A percentile compares a stretch with the other conserved stretches of the same genome.
Conservation (phyloP, 2,113 vertebrate genomes). For the Daphoenositta chrysoptera region DNA sequence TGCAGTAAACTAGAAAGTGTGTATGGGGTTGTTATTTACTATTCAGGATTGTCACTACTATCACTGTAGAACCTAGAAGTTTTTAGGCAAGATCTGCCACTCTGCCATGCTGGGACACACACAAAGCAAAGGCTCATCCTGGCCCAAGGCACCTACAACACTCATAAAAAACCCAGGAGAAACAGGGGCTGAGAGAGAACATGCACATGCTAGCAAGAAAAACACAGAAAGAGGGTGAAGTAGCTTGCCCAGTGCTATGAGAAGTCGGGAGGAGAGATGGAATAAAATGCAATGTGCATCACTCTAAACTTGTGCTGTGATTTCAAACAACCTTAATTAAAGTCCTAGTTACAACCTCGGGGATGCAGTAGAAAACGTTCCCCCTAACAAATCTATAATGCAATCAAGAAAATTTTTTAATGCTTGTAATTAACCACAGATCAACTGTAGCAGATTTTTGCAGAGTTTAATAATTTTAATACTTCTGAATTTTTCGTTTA, state of each 20-base stretch:
- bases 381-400: neutral
- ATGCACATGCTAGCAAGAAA: neutral
- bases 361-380: neutral
- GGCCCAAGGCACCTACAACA: neutral
- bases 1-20: neutral
- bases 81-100: neutral
- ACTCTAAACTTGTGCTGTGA: neutral
- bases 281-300: neutral
- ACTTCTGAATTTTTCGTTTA: neutral
- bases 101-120: neutral
- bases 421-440: neutral
- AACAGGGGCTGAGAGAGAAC: neutral
- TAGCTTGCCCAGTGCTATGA: neutral
- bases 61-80: neutral
- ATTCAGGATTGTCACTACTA: neutral
- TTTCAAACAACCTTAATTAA: neutral
- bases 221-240: neutral
- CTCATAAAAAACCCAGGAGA: neutral
- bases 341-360: neutral
- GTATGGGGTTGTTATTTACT: neutral
- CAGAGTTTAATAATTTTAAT: neutral
- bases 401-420: neutral
- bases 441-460: neutral
- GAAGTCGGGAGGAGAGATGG: neutral
- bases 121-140: neutral